Evolutionary conservation across 2,888 invertebrate genomes (phyloP), one percentile per base, ranked within the genome.

Genomic region (Andricus curvator): DNA sequence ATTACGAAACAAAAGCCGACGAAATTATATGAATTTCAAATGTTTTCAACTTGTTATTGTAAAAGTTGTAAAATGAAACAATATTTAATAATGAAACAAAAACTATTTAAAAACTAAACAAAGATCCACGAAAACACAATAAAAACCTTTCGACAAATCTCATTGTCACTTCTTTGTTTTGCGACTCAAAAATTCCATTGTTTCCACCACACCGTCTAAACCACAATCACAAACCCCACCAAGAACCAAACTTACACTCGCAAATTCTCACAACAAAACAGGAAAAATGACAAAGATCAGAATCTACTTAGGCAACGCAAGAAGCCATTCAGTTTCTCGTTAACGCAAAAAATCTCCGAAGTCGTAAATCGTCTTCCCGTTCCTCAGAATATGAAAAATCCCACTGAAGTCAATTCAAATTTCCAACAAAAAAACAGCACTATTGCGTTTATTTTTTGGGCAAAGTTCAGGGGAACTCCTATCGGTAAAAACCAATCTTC

Each of bases 251-350:
- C 20, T 44, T 9, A 29, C 25, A 70, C 9, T 70, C 11, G 6
- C 48, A 20, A 48, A 48, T 29, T 51, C 29, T 5, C 17, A 29
- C 11, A 17, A 41, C 3, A 25, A 25, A 29, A 29, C 51, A 11
- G 8, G 9, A 29, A n/a, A 70, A 70, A 70, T 29, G 9, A 33
- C 20, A 4, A 20, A 70, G 70, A 70, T 51, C 20, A 17, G 48
- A 51, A 70, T 51, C 51, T 70, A 70, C 51, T 48, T 51, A 51
- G 51, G 51, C 29, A 70, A 51, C 51, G 17, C 11, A 70, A 70
- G 51, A 70, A 70, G 70, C 33, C 33, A 70, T 70, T 70, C 51
- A 51, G 51, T 13, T 70, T 70, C 33, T 70, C 48, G 70, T 70
- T 33, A 51, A 51, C n/a, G 11, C 51, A 70, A 33, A 70, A 70